These are phyloP conservation scores for Lepidocyrtoides sp. DNA, from an alignment of 2,888 invertebrate genomes.

Conservation along the genomic window DNA sequence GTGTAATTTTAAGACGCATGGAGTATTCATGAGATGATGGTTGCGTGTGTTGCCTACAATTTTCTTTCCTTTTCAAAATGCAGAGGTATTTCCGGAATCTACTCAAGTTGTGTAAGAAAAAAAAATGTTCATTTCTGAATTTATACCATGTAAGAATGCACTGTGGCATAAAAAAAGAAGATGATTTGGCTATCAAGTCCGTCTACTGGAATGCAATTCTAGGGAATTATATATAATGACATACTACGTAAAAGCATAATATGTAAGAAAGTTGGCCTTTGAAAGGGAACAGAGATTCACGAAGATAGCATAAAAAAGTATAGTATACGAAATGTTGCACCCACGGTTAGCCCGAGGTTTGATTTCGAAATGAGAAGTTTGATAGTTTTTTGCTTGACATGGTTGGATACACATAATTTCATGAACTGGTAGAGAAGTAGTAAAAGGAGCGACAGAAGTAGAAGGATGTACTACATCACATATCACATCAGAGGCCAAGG, in stretches of 20 bases:
- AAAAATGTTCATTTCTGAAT: not conserved
- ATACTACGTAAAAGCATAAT: not conserved
- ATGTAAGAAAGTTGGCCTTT: not conserved
- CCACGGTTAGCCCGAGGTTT: conserved; percentile 30
- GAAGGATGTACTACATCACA: too few species aligned
- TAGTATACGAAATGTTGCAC: not conserved
- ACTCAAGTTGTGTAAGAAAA: conserved; percentile 9
- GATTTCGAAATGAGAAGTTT: conserved; percentile 72
- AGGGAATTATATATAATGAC: not conserved
- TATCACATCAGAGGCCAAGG: conserved; percentile 1
- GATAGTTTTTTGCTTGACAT: conserved; percentile 55
- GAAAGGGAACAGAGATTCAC: not conserved
- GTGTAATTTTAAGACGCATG: conserved; percentile 14
- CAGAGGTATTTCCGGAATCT: conserved; percentile 64
- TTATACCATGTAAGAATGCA: not conserved
- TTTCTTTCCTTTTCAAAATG: not conserved
- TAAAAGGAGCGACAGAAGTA: too few species aligned
- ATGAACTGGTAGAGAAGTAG: not conserved
- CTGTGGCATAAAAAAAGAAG: not conserved
- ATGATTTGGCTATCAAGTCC: not conserved
- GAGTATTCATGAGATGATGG: conserved; percentile 62
- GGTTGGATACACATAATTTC: not conserved
- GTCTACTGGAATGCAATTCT: not conserved
- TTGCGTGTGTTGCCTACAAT: conserved; percentile 3
- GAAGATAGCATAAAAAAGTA: not conserved